phyloP scores from a whole-genome alignment of 1,140 invertebrate genomes.

The Drosophila nasuta region DNA sequence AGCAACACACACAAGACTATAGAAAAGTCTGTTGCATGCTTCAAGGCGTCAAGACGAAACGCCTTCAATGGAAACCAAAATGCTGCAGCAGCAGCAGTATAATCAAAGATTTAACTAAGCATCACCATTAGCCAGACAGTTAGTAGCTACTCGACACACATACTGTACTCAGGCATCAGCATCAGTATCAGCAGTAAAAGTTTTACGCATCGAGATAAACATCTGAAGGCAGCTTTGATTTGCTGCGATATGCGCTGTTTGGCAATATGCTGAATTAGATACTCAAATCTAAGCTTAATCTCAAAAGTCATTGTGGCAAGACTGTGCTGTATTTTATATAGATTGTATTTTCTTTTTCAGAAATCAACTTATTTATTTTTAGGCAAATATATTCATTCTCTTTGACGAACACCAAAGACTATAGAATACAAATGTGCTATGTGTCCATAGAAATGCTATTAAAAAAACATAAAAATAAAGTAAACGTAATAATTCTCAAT shows the following conservation, averaged over 20 bases:
- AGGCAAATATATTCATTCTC: too few species aligned
- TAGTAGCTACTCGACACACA: conserved; percentile 39
- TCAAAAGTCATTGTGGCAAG: neutral
- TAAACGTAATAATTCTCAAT: neutral
- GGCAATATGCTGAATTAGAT: neutral
- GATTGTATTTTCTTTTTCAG: neutral
- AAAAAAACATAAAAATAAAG: too few species aligned
- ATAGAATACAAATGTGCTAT: too few species aligned
- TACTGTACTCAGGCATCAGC: neutral
- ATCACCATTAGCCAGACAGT: conserved; percentile 60
- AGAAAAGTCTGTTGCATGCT: conserved; percentile 46
- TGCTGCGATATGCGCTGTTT: neutral
- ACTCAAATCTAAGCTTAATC: neutral
- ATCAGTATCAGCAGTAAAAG: conserved; percentile 20
- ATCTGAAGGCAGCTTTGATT: conserved; percentile 13
- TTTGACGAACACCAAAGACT: too few species aligned
- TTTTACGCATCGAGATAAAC: conserved; percentile 1
- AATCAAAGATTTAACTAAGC: conserved; percentile 49
- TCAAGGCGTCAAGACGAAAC: conserved; percentile 37
- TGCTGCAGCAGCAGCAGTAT: conserved; percentile 1
- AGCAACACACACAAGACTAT: conserved; percentile 1
- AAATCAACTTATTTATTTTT: too few species aligned
- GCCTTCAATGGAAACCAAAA: conserved; percentile 10
- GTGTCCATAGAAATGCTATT: too few species aligned
- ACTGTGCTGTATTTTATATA: neutral